Evolutionary conservation across 2,113 vertebrate species (phyloP), one percentile per base, ranked within the genome.

Genomic region (Mus spicilegus): DNA sequence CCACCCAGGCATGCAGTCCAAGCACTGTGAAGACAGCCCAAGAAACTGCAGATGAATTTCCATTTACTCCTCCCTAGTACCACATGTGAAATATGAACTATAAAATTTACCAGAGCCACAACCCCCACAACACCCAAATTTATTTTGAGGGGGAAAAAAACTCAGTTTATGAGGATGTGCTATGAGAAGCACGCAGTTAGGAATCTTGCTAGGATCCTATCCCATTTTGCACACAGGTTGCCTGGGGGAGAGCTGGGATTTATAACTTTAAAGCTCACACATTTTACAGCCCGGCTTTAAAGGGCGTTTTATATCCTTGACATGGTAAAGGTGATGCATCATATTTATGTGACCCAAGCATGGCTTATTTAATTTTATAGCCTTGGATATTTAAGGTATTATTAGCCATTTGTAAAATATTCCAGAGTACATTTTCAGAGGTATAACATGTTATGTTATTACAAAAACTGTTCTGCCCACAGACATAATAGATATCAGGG

Each of bases 321-420:
- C 87, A 97, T 95, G 96, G 94, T 87, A 97, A 97, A 97, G 63
- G 95, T 96, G 93, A 97, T 87, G 72, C 94, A 75, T 36, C 73
- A 56, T 93, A 90, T 96, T 97, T 96, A 96, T 94, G 51, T 94
- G 96, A 75, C 96, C 95, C 67, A 93, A 95, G 54, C 30, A 22
- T 96, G 91, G 82, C 97, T 97, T 97, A 94, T 96, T 95, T 98
- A 96, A 97, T 96, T 98, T 98, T 97, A 97, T 90, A 87, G 92
- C 95, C 92, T 69, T 94, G 86, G 88, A 87, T 97, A 98, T 98
- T 97, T 97, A 97, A 98, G 96, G 95, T 96, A 94, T 98, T 95
- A 98, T 98, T 98, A 98, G 92, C 91, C 96, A 98, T 98, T 98
- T 98, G 97, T 97, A 97, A 97, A 97, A 97, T 81, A 36, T 95